A percentile compares a stretch with the other conserved stretches of the same genome.
Conservation (phyloP, 1,140 invertebrate species). For the Laupala kohalensis region DNA sequence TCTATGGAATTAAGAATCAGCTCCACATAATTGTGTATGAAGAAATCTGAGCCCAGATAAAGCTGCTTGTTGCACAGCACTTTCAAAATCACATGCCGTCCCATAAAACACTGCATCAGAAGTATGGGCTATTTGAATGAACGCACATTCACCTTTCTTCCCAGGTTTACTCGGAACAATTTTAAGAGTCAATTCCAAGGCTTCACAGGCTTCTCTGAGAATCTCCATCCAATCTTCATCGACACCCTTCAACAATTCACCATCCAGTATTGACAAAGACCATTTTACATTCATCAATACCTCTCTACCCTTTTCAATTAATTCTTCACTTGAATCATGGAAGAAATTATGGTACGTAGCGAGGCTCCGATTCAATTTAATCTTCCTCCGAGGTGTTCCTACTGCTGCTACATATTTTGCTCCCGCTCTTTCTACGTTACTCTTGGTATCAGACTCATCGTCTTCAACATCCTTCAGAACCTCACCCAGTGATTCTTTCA, state of each 20-base stretch:
- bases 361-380: background rate
- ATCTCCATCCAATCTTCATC: background rate
- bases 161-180: background rate
- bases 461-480: background rate
- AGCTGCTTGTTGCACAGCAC: background rate
- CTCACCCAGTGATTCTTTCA: conserved; percentile 16
- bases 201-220: background rate
- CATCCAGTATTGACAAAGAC: background rate
- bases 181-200: background rate
- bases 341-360: background rate
- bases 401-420: background rate
- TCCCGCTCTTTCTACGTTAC: background rate
- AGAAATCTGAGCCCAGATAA: background rate
- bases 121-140: background rate
- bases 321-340: background rate
- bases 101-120: background rate
- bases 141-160: background rate
- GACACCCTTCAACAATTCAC: background rate
- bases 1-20: no score
- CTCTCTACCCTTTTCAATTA: background rate
- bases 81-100: background rate
- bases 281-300: background rate
- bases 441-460: background rate
- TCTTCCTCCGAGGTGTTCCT: background rate
- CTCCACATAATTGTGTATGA: background rate